Percentiles rank a stretch among this genome's conserved stretches.
Evolutionary conservation across 2,113 vertebrate genomes (phyloP).

Genomic region (Sterrhoptilus dennistouni): DNA sequence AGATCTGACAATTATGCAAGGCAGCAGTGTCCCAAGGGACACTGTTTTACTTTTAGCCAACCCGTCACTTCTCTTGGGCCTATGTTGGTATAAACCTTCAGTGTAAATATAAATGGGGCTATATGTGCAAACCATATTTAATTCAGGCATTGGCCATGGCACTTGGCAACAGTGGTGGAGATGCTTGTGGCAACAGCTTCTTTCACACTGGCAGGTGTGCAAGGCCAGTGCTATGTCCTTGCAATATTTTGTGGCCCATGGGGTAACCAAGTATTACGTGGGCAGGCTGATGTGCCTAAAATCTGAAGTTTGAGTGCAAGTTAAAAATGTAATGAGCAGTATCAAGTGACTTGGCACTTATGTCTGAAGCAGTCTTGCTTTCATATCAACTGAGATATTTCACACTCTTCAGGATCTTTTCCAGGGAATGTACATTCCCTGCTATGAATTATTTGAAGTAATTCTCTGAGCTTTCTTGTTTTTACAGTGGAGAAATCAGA

Average conservation of each 20-base stretch:
- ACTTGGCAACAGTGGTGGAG: fast-evolving
- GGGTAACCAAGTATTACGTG: fast-evolving
- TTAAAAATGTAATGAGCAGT: background rate
- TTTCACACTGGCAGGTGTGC: fast-evolving
- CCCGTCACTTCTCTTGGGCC: background rate
- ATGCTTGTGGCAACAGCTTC: fast-evolving
- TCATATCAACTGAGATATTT: background rate
- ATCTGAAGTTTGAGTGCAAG: fast-evolving
- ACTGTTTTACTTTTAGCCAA: background rate
- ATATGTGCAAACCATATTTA: fast-evolving
- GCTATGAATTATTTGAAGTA: background rate
- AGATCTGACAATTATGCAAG: background rate
- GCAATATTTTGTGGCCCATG: background rate
- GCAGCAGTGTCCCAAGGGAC: background rate
- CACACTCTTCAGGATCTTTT: background rate
- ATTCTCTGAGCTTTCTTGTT: background rate
- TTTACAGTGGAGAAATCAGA: background rate
- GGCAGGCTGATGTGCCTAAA: background rate
- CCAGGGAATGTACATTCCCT: background rate
- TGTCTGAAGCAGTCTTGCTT: background rate
- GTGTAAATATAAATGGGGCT: no score
- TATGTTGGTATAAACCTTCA: fast-evolving
- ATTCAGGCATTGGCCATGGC: background rate
- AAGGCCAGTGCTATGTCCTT: background rate
- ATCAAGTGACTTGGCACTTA: background rate